Conservation (phyloP, 2,888 invertebrate genomes). For the Drosophila imparisetae region DNA sequence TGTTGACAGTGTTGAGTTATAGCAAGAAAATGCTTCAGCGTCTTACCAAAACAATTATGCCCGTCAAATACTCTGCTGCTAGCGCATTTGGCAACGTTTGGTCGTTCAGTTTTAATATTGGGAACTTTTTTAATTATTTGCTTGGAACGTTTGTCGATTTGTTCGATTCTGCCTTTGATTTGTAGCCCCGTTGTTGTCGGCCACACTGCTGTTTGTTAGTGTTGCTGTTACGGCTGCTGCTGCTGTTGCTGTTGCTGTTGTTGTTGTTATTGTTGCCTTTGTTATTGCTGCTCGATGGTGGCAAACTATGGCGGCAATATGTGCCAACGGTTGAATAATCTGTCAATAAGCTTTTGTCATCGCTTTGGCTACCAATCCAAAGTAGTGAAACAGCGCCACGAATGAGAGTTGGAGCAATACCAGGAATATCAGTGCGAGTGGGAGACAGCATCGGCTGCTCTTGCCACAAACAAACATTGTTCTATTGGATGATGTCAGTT, state of each 20-base stretch:
- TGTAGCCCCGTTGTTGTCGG: constrained; percentile 48
- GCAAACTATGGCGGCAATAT: constrained; percentile 80
- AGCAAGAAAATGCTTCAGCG: background rate
- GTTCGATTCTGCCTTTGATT: constrained; percentile 71
- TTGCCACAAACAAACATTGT: constrained; percentile 79
- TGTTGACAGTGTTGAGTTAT: background rate
- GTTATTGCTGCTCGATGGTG: constrained; percentile 55
- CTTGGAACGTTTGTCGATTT: constrained; percentile 76
- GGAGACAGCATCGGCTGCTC: constrained; percentile 28
- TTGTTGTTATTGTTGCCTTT: constrained; percentile 33
- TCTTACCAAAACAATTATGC: background rate
- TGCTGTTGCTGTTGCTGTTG: constrained; percentile 19
- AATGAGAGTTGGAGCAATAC: constrained; percentile 4
- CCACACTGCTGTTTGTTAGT: constrained; percentile 15
- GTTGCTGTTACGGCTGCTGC: background rate
- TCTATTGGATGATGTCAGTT: constrained; percentile 65
- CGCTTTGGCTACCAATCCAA: constrained; percentile 52
- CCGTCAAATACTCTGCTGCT: background rate
- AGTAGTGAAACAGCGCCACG: constrained; percentile 23
- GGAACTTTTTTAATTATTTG: constrained; percentile 84
- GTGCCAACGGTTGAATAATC: constrained; percentile 81
- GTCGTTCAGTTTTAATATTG: constrained; percentile 81
- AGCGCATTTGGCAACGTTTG: constrained; percentile 52
- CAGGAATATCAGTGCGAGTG: background rate
- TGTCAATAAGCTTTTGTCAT: constrained; percentile 81